Conservation (phyloP, 1,140 invertebrate species). For the Pseudomyrmex gracilis region DNA sequence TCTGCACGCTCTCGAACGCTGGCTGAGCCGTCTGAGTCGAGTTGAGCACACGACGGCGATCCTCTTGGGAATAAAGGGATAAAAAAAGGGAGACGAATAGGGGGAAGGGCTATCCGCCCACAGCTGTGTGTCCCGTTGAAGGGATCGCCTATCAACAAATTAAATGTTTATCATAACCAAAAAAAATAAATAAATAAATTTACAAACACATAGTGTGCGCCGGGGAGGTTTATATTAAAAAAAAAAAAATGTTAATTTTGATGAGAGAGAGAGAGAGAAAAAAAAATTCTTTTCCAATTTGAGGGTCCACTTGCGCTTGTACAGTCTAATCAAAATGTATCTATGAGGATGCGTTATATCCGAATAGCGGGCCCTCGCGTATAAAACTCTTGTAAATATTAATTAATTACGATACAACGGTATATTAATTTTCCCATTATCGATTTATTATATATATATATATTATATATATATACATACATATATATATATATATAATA, state of each 20-base stretch:
- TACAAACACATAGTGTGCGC: constrained; percentile 76
- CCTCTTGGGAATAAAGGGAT: not conserved
- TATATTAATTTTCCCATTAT: constrained; percentile 75
- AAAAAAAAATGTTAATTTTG: constrained; percentile 77
- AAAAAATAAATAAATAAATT: constrained; percentile 74
- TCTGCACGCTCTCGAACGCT: constrained; percentile 31
- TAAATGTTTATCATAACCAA: constrained; percentile 78
- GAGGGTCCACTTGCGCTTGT: constrained; percentile 74
- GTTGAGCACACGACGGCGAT: constrained; percentile 12
- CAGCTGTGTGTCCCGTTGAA: not conserved
- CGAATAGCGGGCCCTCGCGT: constrained; percentile 65
- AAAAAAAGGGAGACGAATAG: too few species aligned
- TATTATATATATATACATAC: constrained; percentile 71
- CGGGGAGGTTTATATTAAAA: constrained; percentile 75
- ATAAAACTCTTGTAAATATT: constrained; percentile 78
- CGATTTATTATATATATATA: constrained; percentile 73
- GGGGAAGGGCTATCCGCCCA: too few species aligned
- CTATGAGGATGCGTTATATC: constrained; percentile 66
- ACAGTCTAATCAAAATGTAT: constrained; percentile 82
- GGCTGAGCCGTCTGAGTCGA: constrained; percentile 33
- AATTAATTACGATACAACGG: constrained; percentile 76
- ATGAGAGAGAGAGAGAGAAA: constrained; percentile 46
- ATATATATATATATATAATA: constrained; percentile 66
- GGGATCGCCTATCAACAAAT: constrained; percentile 16
- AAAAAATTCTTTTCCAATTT: constrained; percentile 75